Base-by-base conservation (phyloP, 2,113 vertebrate genomes). In the Corythaeola cristata region DNA sequence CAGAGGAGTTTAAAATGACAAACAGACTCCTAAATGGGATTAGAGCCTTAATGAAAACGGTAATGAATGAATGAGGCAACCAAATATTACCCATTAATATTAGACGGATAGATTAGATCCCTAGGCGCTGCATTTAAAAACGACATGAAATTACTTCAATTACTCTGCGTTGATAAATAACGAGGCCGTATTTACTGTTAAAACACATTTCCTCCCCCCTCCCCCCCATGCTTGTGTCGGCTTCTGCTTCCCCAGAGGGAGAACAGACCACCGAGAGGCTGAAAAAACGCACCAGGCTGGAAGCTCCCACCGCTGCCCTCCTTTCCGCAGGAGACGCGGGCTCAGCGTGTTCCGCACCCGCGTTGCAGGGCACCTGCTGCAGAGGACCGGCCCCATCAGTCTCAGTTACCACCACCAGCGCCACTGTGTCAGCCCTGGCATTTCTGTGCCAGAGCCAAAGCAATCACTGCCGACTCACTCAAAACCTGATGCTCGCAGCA, bases 71-170 rank as follows among this genome's bases (percentile, higher is more conserved):
- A 97, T 85, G 93, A 96, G 90, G 94, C 82, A 88, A 87, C 77
- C 89, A 94, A 98, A 97, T 97, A 95, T 97, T 97, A 97, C 91
- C 97, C 97, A 97, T 96, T 98, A 98, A 97, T 98, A 98, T 97
- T 69, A 87, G 95, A 91, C 95, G 97, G 95, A 98, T 96, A 97
- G 97, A 97, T 98, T 96, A 98, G 96, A 96, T 98, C 93, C 95
- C 94, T 81, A 95, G 98, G 94, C 90, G 15, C 92, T 94, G 93
- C 92, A 37, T 94, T 97, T 97, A 95, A 79, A 97, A 96, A 78
- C 49, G 89, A 97, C 96, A 85, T 96, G 96, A 96, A 97, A 98
- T 97, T 95, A 95, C 98, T 98, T 96, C 96, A 97, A 81, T 97
- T 98, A 97, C 90, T 97, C 97, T 81, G 93, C 92, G 92, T 91